Evolutionary conservation across 1,140 invertebrate genomes (phyloP).

Genomic region (Hyles euphorbiae): DNA sequence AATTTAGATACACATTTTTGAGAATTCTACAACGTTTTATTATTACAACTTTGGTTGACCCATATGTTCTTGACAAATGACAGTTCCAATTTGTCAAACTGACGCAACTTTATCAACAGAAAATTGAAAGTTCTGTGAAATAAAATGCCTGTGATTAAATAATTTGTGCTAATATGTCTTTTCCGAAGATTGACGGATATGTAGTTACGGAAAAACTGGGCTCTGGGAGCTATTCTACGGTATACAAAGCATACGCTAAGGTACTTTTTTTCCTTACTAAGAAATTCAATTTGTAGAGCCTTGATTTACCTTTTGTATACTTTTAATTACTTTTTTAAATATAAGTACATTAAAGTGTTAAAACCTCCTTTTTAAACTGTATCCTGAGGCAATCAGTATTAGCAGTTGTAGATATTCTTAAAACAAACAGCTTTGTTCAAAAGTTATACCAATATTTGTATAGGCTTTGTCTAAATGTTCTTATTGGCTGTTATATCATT

Average conservation of each 20-base stretch:
- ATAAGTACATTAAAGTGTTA: background rate
- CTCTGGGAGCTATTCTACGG: conserved; percentile 90
- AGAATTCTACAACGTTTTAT: too few species aligned
- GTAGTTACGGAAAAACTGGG: conserved; percentile 86
- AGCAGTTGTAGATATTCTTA: background rate
- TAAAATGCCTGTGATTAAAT: too few species aligned
- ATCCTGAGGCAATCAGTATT: too few species aligned
- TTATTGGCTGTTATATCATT: too few species aligned
- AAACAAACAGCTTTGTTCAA: background rate
- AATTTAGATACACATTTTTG: too few species aligned
- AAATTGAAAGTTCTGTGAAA: too few species aligned
- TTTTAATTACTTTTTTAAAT: conserved; percentile 5
- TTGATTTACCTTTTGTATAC: background rate
- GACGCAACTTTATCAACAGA: too few species aligned
- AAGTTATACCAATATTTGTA: background rate
- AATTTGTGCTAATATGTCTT: conserved; percentile 39
- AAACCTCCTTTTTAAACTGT: too few species aligned
- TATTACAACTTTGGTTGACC: too few species aligned
- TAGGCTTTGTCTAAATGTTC: too few species aligned
- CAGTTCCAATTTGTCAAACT: too few species aligned
- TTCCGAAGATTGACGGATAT: conserved; percentile 81
- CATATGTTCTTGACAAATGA: too few species aligned
- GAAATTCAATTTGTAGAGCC: background rate
- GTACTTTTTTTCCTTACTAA: conserved; percentile 62
- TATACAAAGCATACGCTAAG: conserved; percentile 90